Base-by-base conservation (phyloP, 2,113 vertebrate species). In the Sebastes schlegelii region DNA sequence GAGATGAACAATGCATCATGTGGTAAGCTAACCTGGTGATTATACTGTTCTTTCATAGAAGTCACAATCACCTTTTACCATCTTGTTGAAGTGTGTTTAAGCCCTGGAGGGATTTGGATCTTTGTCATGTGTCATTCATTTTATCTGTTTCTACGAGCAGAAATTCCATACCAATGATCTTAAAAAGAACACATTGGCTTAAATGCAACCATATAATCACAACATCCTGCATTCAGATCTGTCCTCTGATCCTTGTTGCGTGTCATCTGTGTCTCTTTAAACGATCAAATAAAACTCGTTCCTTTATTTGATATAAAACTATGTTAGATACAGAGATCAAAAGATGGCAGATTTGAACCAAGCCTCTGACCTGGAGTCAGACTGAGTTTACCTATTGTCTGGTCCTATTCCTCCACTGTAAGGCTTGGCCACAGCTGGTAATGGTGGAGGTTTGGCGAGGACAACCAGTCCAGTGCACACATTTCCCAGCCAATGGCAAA, bases 401-500 rank as follows among this genome's bases (percentile, higher is more conserved):
- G 66, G 54, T 78, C 13, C 9, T 65, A 8, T 64, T 73, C 65
- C n/a, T 68, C n/a, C 8, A 6, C 79, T 51, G 66, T 19, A 45
- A 60, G 57, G 79, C 80, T 79, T 34, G 73, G 26, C 74, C 70
- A 64, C 85, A 88, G 87, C 80, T 87, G 70, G 75, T 70, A 80
- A 71, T 73, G 72, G 46, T 40, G 81, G 78, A 79, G 64, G 77
- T 64, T 73, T 86, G 78, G 76, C 57, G 23, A 62, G 68, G 74
- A 57, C 63, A 52, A 48, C 62, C 86, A 61, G 83, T 70, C 51
- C 61, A 86, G 55, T 85, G 87, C 87, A 88, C 86, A 90, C 88
- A 86, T 90, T 89, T 89, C 80, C 79, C 75, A 63, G 54, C 92
- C 91, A 93, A 92, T 87, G 88, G 87, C 91, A 84, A 86, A 89